A percentile compares a stretch with the other conserved stretches of the same genome.
These are phyloP conservation scores for Xanthostigma xanthostigma DNA, from an alignment of 2,888 invertebrate species.

Conservation along the genomic window DNA sequence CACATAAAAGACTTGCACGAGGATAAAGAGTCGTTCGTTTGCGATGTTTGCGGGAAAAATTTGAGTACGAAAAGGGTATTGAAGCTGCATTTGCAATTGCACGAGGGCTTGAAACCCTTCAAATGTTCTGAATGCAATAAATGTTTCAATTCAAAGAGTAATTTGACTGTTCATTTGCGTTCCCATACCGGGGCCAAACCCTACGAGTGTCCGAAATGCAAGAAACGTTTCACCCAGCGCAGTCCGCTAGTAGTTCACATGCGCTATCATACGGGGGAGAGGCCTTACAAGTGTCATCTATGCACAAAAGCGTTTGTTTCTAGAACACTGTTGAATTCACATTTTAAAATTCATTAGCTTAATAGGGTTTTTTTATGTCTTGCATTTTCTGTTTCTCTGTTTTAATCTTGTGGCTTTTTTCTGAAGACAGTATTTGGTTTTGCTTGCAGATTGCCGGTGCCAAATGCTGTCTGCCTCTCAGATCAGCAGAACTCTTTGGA, in stretches of 20 bases:
- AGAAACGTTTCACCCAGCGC: conserved; percentile 12
- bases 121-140: neutral
- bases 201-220: neutral
- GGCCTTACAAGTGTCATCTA: conserved; percentile 16
- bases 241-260: conserved; percentile 12
- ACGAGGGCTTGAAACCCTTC: neutral
- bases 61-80: neutral
- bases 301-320: conserved; percentile 8
- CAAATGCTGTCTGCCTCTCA: no score
- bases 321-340: conserved; percentile 5
- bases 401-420: no score
- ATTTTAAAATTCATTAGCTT: neutral
- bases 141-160: neutral
- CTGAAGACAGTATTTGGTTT: no score
- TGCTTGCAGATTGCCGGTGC: no score
- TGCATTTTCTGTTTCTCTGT: no score
- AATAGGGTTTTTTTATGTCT: no score
- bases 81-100: neutral
- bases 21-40: neutral
- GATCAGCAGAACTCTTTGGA: no score
- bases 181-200: neutral
- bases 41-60: neutral
- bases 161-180: conserved; percentile 10
- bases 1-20: neutral
- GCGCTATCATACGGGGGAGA: conserved; percentile 17